Base-by-base conservation (phyloP, 2,113 vertebrate species). In the Aphyosemion australe region DNA sequence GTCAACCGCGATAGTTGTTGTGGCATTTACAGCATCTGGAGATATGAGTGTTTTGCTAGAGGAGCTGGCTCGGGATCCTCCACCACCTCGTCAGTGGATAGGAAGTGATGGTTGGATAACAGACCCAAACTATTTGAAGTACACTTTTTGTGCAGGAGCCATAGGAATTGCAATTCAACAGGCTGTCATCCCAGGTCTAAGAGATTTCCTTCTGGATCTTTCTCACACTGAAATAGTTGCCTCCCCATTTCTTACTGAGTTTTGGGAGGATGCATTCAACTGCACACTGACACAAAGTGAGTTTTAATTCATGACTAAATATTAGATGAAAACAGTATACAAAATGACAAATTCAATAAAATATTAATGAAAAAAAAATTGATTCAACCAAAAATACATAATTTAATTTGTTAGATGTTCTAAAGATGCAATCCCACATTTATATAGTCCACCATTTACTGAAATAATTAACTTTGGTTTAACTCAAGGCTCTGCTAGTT, bases 31-130 rank as follows among this genome's bases (percentile, higher is more conserved):
- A 5, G 19, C 78, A 0, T 7, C 68, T 5, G 84, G 73, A 42
- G 92, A 92, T 14, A 67, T 92, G 65, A 76, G 32, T 10, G 18
- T 89, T 0, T 14, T 93, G 9, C 0, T 92, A n/a, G 65, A 87
- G 6, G 90, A 91, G 76, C 32, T 92, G n/a, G 55, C 55, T 0
- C 43, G 8, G 2, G 26, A 86, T 12, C 83, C 80, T 11, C 64
- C 32, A 5, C 84, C 87, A 14, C 79, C 63, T 1, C 72, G 82
- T 10, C 90, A 92, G 75, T 92, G 92, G 92, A 85, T 92, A 11
- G 90, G 89, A 16, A 89, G 83, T 20, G 90, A 92, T 43, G 3
- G 84, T 0, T 93, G 92, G 92, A 68, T 89, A 20, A 90, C 89
- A 0, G 59, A 87, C 10, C 55, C 72, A 12, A 51, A 84, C 9